These are phyloP conservation scores for Shinisaurus crocodilurus DNA, from an alignment of 2,113 vertebrate species.

Conservation along the genomic window DNA sequence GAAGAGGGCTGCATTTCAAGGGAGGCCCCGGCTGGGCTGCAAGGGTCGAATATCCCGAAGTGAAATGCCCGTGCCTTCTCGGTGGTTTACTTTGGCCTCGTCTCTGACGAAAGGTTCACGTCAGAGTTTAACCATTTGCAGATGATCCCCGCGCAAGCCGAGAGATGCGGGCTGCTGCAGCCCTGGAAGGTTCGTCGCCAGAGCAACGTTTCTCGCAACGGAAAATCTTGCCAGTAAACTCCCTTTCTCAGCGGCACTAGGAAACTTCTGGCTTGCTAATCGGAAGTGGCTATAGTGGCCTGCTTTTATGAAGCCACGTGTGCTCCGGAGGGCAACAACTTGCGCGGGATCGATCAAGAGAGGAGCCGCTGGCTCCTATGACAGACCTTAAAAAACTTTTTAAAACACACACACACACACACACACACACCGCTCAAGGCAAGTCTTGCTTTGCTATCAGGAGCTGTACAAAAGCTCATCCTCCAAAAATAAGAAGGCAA, in stretches of 20 bases:
- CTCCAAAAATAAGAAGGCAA: too few species aligned
- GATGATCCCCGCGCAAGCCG: slow-evolving; percentile 31
- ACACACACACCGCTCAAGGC: too few species aligned
- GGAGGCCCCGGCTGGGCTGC: too few species aligned
- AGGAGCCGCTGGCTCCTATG: background rate
- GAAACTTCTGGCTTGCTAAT: background rate
- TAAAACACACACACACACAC: background rate
- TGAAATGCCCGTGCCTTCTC: slow-evolving; percentile 14
- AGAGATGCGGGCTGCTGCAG: background rate
- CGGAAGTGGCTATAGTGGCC: background rate
- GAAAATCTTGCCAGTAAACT: background rate
- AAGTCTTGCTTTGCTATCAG: too few species aligned
- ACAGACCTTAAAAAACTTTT: background rate
- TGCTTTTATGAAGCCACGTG: background rate
- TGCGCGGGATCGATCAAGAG: background rate
- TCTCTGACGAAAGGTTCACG: slow-evolving; percentile 48
- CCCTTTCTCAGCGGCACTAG: background rate
- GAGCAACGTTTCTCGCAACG: background rate
- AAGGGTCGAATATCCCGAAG: background rate
- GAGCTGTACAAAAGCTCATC: too few species aligned
- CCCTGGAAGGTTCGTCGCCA: background rate
- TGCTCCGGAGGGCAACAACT: background rate
- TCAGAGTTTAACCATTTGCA: slow-evolving; percentile 65
- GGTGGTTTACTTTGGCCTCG: background rate
- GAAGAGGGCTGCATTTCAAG: background rate